Conservation (phyloP, 2,797 vertebrate species). For the Hoplostethus mediterraneus region DNA sequence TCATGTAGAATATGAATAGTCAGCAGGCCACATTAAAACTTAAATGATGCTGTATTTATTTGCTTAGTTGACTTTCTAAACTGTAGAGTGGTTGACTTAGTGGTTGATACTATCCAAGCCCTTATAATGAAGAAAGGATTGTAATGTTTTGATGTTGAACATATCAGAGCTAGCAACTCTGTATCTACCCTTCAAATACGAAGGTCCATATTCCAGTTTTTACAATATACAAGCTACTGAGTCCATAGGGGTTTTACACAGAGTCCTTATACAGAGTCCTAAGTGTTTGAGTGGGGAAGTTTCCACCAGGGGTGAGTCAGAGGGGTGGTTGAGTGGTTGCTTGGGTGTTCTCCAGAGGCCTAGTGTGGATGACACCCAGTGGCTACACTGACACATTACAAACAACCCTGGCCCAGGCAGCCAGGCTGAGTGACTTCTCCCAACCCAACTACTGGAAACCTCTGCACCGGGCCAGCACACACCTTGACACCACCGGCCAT, state of each 20-base stretch:
- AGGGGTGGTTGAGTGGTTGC: slow-evolving; percentile 79
- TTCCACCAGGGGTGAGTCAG: slow-evolving; percentile 83
- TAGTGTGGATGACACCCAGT: slow-evolving; percentile 85
- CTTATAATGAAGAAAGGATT: slow-evolving; percentile 10
- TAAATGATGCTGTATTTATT: slow-evolving; percentile 21
- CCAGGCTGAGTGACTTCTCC: slow-evolving; percentile 62
- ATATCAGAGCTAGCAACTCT: slow-evolving; percentile 22
- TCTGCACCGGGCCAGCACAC: slow-evolving; percentile 63
- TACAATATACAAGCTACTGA: slow-evolving; percentile 55
- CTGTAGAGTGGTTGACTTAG: too few species aligned
- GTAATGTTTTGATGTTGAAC: slow-evolving; percentile 2
- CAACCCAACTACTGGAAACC: slow-evolving; percentile 67
- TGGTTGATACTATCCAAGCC: slow-evolving; percentile 23
- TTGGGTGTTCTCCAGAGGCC: slow-evolving; percentile 81
- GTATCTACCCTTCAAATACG: slow-evolving; percentile 37
- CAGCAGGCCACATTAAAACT: slow-evolving; percentile 45
- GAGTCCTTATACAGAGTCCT: slow-evolving; percentile 75
- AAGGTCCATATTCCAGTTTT: slow-evolving; percentile 48
- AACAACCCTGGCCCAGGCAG: slow-evolving; percentile 69
- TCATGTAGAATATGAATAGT: slow-evolving; percentile 15
- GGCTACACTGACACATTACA: slow-evolving; percentile 83
- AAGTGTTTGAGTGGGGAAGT: slow-evolving; percentile 82
- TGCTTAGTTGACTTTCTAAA: background rate
- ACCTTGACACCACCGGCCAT: slow-evolving; percentile 73
- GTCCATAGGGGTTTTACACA: slow-evolving; percentile 73